These are phyloP conservation scores for Papilio helenus DNA, from an alignment of 1,140 invertebrate genomes.

Conservation along the genomic window DNA sequence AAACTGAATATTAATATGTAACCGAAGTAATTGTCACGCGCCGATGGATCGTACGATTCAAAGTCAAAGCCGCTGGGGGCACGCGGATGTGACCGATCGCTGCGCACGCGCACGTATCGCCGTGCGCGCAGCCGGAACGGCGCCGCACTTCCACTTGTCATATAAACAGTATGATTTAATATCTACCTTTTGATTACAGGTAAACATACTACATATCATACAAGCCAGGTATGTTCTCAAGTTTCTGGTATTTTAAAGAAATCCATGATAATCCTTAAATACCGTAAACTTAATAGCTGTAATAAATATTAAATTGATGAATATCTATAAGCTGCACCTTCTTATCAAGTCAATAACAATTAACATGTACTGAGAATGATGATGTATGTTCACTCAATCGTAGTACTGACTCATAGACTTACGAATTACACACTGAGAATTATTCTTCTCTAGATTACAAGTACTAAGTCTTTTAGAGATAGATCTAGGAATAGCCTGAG, in stretches of 20 bases:
- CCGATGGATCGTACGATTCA: conserved; percentile 22
- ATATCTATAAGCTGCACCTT: not conserved
- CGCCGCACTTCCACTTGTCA: conserved; percentile 4
- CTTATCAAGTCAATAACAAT: not conserved
- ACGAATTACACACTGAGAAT: not conserved
- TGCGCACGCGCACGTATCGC: conserved; percentile 11
- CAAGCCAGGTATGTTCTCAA: not conserved
- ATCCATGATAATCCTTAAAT: not conserved
- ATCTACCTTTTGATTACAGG: not conserved
- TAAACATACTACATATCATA: not conserved
- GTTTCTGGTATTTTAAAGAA: not conserved
- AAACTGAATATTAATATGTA: not conserved
- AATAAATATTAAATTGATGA: not conserved
- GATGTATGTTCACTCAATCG: not conserved
- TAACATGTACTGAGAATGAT: not conserved
- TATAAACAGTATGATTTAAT: not conserved
- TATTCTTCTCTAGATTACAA: not conserved
- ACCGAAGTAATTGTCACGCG: conserved; percentile 26
- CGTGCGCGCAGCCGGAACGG: conserved; percentile 21
- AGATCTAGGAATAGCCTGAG: not conserved
- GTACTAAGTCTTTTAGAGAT: not conserved
- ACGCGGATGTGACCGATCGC: conserved; percentile 26
- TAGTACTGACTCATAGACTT: not conserved
- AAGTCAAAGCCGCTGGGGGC: conserved; percentile 27
- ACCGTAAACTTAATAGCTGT: not conserved